Evolutionary conservation across 2,797 vertebrate species (phyloP), one percentile per base, ranked within the genome.

Genomic region (Champsocephalus gunnari): DNA sequence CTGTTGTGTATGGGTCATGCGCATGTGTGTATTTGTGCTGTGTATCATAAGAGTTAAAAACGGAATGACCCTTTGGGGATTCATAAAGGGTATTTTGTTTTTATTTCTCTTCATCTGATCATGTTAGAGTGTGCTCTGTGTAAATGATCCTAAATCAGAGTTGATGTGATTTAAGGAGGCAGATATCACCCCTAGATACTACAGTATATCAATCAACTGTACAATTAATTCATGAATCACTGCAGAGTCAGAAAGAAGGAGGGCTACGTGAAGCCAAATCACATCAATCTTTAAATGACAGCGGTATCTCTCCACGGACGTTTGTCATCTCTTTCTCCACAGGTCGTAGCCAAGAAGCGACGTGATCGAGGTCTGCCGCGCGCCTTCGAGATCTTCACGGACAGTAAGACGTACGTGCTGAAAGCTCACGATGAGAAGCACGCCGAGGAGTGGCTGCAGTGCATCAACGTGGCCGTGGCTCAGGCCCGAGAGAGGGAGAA

Each of bases 311-410:
- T 57, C 5, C 48, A n/a, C 13, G n/a, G 32, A 12, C 44, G 24
- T 24, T 44, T 57, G 9, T 68, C 65, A 0, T 48, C 12, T 14
- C 50, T 17, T 28, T 43, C 12, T 38, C 47, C 3, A 1, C 3
- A 94, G 93, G 90, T 90, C 24, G 96, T 99, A 66, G 89, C 94
- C 9, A 97, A 92, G 90, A 99, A 97, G 83, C 96, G 96, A 1
- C 93, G 96, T 43, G 97, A 98, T 78, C 95, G 97, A 12, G 93
- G 96, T 51, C 95, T 99, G 62, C 98, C 97, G 0, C 94, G 96
- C 4, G 98, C 98, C 84, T 99, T 99, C 0, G 97, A 99, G 94
- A 98, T 99, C 92, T 99, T 99, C 90, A 98, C 98, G 0, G 96
- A 97, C 73, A 96, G 84, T 71, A 97, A 97, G 87, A 97, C 92